These are phyloP conservation scores for Meloidogyne hapla DNA, from an alignment of 1,140 invertebrate genomes.

Conservation along the genomic window DNA sequence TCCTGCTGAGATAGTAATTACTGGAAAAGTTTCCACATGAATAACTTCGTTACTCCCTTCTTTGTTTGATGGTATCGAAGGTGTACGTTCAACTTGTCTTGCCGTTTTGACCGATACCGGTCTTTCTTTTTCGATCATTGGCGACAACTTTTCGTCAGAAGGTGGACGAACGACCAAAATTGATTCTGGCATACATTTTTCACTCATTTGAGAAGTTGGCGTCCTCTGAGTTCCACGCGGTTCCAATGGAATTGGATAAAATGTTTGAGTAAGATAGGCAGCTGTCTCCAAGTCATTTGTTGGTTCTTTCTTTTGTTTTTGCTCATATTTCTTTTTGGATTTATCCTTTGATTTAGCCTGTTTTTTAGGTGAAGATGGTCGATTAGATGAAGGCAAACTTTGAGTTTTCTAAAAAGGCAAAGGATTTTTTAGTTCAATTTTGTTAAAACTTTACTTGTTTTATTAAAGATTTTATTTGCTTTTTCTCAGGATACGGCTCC, in stretches of 20 bases:
- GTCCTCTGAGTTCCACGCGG: neutral
- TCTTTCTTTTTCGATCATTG: neutral
- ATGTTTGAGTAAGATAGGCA: neutral
- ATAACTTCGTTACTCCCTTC: neutral
- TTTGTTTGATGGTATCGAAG: neutral
- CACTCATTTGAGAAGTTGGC: neutral
- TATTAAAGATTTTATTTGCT: neutral
- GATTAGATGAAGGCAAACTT: neutral
- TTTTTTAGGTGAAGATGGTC: neutral
- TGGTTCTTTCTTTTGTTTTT: neutral
- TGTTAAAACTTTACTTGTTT: neutral
- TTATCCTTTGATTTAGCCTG: neutral
- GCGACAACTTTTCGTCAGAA: neutral
- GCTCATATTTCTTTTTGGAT: neutral
- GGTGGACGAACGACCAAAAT: neutral
- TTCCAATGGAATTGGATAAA: neutral
- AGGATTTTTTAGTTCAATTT: neutral
- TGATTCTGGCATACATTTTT: neutral
- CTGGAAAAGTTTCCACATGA: neutral
- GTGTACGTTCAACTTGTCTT: neutral
- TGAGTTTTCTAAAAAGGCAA: neutral
- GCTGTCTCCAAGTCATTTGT: neutral
- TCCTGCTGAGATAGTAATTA: slow-evolving; percentile 1
- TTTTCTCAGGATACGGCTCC: neutral
- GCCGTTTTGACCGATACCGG: neutral